phyloP scores from a whole-genome alignment of 2,113 vertebrate genomes.

The Xiphophorus couchianus region DNA sequence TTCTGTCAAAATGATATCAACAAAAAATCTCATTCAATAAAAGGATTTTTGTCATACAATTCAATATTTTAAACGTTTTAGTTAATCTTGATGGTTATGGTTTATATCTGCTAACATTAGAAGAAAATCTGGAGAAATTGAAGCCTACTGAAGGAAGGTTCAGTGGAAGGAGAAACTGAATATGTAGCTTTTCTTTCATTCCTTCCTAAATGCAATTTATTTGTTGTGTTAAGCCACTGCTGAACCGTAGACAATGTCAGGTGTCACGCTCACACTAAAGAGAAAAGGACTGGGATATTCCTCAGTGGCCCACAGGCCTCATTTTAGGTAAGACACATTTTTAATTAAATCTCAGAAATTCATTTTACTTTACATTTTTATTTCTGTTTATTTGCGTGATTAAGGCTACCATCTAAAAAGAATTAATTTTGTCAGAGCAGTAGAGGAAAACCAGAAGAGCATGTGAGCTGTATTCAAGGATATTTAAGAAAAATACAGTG shows the following conservation, averaged over 20 bases:
- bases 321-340: no score
- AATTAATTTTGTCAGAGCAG: neutral
- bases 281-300: no score
- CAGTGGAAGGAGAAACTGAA: neutral
- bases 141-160: neutral
- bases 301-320: no score
- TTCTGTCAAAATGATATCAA: slow-evolving; percentile 4
- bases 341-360: neutral
- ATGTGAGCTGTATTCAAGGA: neutral
- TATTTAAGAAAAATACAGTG: neutral
- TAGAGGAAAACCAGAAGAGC: neutral
- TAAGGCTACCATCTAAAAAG: no score
- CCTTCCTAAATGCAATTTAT: no score
- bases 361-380: no score
- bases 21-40: neutral
- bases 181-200: no score
- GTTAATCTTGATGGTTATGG: neutral
- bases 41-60: neutral
- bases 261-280: no score
- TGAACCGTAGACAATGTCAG: no score
- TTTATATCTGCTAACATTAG: neutral
- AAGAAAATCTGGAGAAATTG: no score
- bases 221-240: no score
- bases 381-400: neutral
- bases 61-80: neutral